Base-by-base conservation (phyloP, 2,888 invertebrate species). In the Spodoptera exigua region DNA sequence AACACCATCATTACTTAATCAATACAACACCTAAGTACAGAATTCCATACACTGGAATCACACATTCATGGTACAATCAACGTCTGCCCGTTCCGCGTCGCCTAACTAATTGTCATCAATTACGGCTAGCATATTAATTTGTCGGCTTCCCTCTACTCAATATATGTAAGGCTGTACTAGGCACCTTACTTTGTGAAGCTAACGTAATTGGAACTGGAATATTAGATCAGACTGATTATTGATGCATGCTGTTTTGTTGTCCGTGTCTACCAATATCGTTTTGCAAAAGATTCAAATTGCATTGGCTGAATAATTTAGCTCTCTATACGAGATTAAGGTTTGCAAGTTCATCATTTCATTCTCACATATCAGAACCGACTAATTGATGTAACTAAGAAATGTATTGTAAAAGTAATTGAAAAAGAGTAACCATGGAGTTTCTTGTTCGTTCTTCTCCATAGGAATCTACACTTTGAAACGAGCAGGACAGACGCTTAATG, bases 101-200 rank as follows among this genome's bases (percentile, higher is more conserved):
- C 41, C 39, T 71, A 61, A 66, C 81, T 82, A 83, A 83, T 82
- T 81, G 82, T 74, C 79, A 78, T 78, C 80, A 83, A 83, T 83
- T 82, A 83, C 64, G 66, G 70, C 70, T 54, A 74, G 75, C 74
- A 78, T 81, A 82, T 83, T 83, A 83, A 83, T 83, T 78, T 70
- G 73, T 57, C 47, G 63, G 72, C 61, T 78, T 69, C 70, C 60
- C 58, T 65, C 44, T 67, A 56, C 65, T 74, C 72, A 71, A 59
- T 63, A 65, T 61, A 66, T 54, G 64, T 61, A 59, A 52, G 44
- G 55, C 58, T 27, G 27, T 9, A 27, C 27, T 57, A 55, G 58
- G 32, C 57, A 18, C 59, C 53, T 73, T 62, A 67, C 61, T 61
- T 60, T 58, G 57, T 52, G 44, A 16, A 43, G 17, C 13, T 54